Evolutionary conservation across 2,797 vertebrate genomes (phyloP).

Genomic region (Acrossocheilus wenchowensis): DNA sequence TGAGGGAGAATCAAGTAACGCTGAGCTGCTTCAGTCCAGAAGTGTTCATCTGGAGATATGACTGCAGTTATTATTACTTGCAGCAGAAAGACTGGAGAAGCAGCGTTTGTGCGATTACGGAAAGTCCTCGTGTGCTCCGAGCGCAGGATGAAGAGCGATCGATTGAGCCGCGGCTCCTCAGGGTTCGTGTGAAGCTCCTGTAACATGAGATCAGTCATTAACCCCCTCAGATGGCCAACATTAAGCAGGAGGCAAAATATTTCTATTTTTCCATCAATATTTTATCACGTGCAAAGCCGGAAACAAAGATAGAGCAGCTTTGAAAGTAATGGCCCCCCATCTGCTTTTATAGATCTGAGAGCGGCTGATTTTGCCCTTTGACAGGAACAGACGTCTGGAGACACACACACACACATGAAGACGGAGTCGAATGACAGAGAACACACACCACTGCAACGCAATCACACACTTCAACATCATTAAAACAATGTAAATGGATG

Average conservation of each 20-base stretch:
- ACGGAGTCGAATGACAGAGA: constrained; percentile 23
- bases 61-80: not conserved
- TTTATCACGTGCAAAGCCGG: constrained; percentile 80
- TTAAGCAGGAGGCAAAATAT: constrained; percentile 84
- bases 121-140: not conserved
- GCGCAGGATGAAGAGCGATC: constrained; percentile 69
- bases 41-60: not conserved
- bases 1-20: no score
- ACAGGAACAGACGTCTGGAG: constrained; percentile 69
- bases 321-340: constrained; percentile 81
- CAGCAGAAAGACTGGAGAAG: no score
- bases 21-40: not conserved
- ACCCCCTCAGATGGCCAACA: constrained; percentile 78
- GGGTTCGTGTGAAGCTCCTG: constrained; percentile 64
- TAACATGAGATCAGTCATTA: constrained; percentile 82
- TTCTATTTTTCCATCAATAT: constrained; percentile 88
- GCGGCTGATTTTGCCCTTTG: constrained; percentile 77
- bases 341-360: constrained; percentile 80
- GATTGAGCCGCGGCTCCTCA: constrained; percentile 65
- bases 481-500: no score
- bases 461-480: not conserved
- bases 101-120: not conserved
- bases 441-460: not conserved
- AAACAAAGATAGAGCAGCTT: constrained; percentile 79
- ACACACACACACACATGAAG: constrained; percentile 8